phyloP scores from a whole-genome alignment of 2,888 invertebrate genomes.

The Idaea biselata region DNA sequence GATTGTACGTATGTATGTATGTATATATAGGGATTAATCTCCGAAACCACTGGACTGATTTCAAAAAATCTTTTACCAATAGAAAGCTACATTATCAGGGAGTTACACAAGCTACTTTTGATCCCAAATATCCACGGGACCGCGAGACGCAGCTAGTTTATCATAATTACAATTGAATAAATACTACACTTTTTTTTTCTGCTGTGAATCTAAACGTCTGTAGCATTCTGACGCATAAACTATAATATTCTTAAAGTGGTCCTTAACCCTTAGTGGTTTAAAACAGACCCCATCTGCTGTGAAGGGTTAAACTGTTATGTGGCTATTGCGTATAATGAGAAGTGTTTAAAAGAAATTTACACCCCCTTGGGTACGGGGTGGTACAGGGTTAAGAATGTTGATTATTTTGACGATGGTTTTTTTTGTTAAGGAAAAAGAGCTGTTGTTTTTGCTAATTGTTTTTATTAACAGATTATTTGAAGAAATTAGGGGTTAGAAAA shows the following conservation, averaged over 20 bases:
- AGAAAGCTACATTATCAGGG: too few relatives aligned
- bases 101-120: too few relatives aligned
- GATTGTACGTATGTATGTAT: too few relatives aligned
- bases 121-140: too few relatives aligned
- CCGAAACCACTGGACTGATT: too few relatives aligned
- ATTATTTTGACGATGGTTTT: slow-evolving; percentile 34
- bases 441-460: background rate
- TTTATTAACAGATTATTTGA: background rate
- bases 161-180: background rate
- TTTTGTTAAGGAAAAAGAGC: slow-evolving; percentile 15
- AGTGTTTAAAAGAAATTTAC: slow-evolving; percentile 72
- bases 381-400: slow-evolving; percentile 49
- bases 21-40: too few relatives aligned
- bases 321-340: slow-evolving; percentile 74
- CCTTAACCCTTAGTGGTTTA: slow-evolving; percentile 26
- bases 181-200: background rate
- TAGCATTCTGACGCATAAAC: background rate
- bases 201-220: background rate
- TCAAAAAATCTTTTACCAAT: too few relatives aligned
- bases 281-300: slow-evolving; percentile 63
- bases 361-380: slow-evolving; percentile 49
- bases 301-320: slow-evolving; percentile 73
- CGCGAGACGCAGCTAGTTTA: too few relatives aligned
- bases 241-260: slow-evolving; percentile 21
- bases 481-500: background rate